A percentile compares a stretch with the other conserved stretches of the same genome.
Evolutionary conservation across 2,113 vertebrate species (phyloP).

Genomic region (Otus sunia): DNA sequence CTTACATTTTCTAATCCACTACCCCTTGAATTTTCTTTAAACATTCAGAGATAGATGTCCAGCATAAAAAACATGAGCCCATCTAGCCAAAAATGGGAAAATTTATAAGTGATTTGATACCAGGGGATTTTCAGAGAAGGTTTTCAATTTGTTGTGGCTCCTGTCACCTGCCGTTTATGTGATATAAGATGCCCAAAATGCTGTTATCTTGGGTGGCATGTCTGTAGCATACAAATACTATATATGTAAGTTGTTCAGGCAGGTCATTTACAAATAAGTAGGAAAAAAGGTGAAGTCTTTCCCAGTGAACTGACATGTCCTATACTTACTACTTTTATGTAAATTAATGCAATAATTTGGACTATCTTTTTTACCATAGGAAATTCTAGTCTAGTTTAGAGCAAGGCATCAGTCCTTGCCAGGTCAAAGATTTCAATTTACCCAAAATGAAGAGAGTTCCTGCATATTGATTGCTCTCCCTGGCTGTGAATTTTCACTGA

Average conservation of each 20-base stretch:
- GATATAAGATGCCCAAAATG: background rate
- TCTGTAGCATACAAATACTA: background rate
- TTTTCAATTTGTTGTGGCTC: background rate
- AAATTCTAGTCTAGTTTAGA: background rate
- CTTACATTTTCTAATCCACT: background rate
- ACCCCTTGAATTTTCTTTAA: background rate
- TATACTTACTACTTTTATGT: background rate
- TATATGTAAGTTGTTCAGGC: background rate
- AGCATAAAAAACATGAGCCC: background rate
- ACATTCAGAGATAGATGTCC: background rate
- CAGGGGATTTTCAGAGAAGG: background rate
- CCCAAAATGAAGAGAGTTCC: conserved; percentile 18
- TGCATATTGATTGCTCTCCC: conserved; percentile 43
- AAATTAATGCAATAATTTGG: background rate
- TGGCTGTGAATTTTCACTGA: conserved; percentile 46
- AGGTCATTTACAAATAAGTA: background rate
- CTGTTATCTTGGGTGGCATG: background rate
- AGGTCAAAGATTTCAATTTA: conserved; percentile 41
- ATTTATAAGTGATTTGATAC: background rate
- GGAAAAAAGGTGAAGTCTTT: background rate
- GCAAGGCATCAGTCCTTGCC: background rate
- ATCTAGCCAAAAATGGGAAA: background rate
- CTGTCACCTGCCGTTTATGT: background rate
- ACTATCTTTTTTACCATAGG: background rate
- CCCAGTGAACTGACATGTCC: background rate